Evolutionary conservation across 1,140 invertebrate genomes (phyloP).

Genomic region (Bombus pyrosoma): DNA sequence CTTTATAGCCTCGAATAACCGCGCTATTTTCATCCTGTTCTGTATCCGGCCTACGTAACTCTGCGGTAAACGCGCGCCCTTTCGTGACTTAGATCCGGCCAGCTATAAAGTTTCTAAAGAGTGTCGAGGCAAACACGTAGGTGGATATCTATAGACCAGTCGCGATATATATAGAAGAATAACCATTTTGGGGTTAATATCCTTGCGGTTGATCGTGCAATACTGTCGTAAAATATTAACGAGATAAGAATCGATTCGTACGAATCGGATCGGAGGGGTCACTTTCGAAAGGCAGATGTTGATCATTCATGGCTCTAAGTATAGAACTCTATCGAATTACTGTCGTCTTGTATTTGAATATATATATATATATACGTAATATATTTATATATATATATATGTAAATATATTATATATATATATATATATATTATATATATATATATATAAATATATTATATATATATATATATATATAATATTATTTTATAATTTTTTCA

Average conservation of each 20-base stretch:
- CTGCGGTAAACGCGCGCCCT: constrained; percentile 56
- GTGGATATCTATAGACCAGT: constrained; percentile 67
- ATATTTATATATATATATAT: no score
- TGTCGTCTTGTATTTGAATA: no score
- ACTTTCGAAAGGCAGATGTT: neutral
- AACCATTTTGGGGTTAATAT: constrained; percentile 67
- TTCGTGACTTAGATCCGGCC: constrained; percentile 58
- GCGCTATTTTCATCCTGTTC: constrained; percentile 50
- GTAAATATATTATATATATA: no score
- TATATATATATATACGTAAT: no score
- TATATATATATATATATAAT: no score
- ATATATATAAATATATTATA: no score
- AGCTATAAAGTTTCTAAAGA: constrained; percentile 50
- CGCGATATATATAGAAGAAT: constrained; percentile 63
- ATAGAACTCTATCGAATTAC: neutral
- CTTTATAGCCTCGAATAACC: constrained; percentile 55
- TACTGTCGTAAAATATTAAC: constrained; percentile 16
- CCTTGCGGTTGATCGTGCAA: constrained; percentile 46
- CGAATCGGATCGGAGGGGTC: no score
- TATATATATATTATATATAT: no score
- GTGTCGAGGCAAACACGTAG: constrained; percentile 43
- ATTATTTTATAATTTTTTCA: no score
- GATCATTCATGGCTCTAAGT: neutral
- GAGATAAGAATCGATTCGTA: neutral
- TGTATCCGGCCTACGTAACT: constrained; percentile 41